Conservation (phyloP, 2,113 vertebrate genomes). For the Gulo gulo region DNA sequence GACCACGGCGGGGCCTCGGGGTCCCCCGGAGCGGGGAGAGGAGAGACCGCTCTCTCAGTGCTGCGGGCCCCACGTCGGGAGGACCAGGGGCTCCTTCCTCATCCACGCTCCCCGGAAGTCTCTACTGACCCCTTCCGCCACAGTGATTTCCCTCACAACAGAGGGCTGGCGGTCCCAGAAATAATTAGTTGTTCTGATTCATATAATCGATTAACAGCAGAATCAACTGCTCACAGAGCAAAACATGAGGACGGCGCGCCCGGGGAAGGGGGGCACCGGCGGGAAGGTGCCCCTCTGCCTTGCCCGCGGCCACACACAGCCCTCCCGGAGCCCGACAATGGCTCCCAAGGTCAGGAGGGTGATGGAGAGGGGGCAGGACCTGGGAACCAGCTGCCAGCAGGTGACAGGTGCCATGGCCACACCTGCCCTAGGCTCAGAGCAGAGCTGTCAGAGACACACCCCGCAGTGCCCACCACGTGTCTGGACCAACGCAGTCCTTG, state of each 20-base stretch:
- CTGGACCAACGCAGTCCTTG: background rate
- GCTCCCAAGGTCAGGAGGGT: background rate
- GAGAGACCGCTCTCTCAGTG: background rate
- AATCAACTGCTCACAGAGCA: background rate
- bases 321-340: background rate
- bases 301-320: too few species aligned
- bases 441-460: rapidly evolving
- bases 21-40: rapidly evolving
- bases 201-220: rapidly evolving
- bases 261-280: background rate
- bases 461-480: rapidly evolving
- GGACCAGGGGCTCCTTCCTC: background rate
- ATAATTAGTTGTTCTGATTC: background rate
- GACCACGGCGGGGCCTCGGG: rapidly evolving
- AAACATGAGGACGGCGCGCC: background rate
- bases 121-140: background rate
- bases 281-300: rapidly evolving
- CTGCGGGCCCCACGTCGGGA: rapidly evolving
- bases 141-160: background rate
- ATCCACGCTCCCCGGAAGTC: background rate
- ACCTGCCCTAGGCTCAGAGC: background rate
- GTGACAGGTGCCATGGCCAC: background rate
- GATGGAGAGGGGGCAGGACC: background rate
- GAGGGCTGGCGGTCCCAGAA: background rate
- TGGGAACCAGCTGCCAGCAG: background rate